phyloP scores from a whole-genome alignment of 2,888 invertebrate genomes.

The Ectemnius continuus region DNA sequence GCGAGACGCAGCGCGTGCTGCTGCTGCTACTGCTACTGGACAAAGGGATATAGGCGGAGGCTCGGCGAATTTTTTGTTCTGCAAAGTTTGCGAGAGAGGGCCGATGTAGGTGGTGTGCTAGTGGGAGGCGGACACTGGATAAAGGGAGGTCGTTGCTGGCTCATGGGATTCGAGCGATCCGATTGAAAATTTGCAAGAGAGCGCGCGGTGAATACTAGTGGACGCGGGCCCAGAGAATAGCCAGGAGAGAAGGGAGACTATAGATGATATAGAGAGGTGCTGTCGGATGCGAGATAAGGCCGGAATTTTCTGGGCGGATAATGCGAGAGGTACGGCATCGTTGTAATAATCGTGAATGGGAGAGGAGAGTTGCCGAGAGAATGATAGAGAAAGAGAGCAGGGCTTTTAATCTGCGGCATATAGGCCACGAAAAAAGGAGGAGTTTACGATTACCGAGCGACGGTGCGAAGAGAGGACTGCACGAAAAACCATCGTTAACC shows the following conservation, averaged over 20 bases:
- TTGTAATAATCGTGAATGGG: slow-evolving; percentile 44
- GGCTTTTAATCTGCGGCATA: slow-evolving; percentile 45
- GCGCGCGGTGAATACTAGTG: slow-evolving; percentile 16
- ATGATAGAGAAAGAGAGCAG: neutral
- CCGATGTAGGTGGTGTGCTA: too few relatives aligned
- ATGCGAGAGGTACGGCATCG: slow-evolving; percentile 33
- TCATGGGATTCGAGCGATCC: slow-evolving; percentile 22
- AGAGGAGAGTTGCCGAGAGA: neutral
- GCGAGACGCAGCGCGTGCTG: too few relatives aligned
- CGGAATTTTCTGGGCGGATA: slow-evolving; percentile 50
- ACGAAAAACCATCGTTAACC: slow-evolving; percentile 19
- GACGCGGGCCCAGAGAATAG: slow-evolving; percentile 13
- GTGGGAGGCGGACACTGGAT: too few relatives aligned
- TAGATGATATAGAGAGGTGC: slow-evolving; percentile 25
- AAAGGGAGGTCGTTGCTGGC: too few relatives aligned
- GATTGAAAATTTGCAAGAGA: slow-evolving; percentile 43
- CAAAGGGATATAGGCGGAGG: slow-evolving; percentile 1
- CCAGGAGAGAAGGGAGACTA: neutral
- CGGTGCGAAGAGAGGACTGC: slow-evolving; percentile 15
- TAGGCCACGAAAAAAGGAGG: slow-evolving; percentile 4
- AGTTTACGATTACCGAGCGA: slow-evolving; percentile 16
- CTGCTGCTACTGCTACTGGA: neutral
- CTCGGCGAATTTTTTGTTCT: neutral
- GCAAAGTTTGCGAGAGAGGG: too few relatives aligned
- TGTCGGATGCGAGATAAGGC: slow-evolving; percentile 38